Evolutionary conservation across 2,797 vertebrate species (phyloP).

Genomic region (Yasuhikotakia modesta): DNA sequence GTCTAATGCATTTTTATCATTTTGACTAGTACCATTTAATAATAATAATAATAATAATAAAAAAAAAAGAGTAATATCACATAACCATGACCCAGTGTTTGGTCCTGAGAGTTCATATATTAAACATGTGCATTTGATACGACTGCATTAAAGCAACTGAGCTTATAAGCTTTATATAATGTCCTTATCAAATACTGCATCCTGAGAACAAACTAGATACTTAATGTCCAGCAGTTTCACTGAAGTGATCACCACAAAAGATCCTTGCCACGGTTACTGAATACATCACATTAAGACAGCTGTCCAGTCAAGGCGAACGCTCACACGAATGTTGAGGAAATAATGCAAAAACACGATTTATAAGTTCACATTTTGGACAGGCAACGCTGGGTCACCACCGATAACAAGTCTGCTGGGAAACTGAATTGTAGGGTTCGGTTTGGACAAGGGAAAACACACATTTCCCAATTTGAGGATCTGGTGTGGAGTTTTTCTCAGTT

Average conservation of each 20-base stretch:
- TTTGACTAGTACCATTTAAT: neutral
- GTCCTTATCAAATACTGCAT: constrained; percentile 51
- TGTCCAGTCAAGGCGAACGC: neutral
- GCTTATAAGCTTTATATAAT: constrained; percentile 39
- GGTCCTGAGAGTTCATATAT: constrained; percentile 50
- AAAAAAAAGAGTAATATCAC: constrained; percentile 25
- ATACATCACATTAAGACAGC: constrained; percentile 23
- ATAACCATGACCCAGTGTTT: constrained; percentile 45
- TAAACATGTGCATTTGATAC: constrained; percentile 46
- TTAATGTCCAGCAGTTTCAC: constrained; percentile 26
- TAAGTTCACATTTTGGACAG: constrained; percentile 38
- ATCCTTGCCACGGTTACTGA: neutral
- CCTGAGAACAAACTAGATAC: constrained; percentile 51
- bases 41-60: too few species aligned
- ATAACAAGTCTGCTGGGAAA: constrained; percentile 21
- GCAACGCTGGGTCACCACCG: neutral
- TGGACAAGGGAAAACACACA: neutral
- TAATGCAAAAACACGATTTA: neutral
- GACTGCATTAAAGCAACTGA: constrained; percentile 42
- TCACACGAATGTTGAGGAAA: constrained; percentile 3
- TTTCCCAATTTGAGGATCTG: constrained; percentile 26
- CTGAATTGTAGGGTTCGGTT: neutral
- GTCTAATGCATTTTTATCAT: constrained; percentile 14
- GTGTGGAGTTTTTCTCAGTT: neutral
- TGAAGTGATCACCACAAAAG: neutral